Percentiles rank a stretch among this genome's conserved stretches.
Conservation (phyloP, 2,797 vertebrate genomes). For the Eulemur albifrons region DNA sequence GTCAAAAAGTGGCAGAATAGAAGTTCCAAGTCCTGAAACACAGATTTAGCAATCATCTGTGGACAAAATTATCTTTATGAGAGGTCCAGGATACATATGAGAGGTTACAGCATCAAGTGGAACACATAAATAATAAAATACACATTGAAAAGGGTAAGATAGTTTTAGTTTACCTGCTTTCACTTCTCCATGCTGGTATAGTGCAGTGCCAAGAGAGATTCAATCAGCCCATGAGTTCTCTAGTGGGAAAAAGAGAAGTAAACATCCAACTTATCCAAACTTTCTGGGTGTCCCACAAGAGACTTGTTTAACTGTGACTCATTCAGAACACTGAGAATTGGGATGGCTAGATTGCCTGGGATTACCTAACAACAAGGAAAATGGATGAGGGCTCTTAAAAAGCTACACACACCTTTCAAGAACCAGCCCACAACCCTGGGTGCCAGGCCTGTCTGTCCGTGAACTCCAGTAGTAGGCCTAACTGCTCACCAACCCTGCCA, state of each 20-base stretch:
- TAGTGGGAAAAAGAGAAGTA: not conserved
- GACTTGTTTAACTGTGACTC: not conserved
- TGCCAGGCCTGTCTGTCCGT: not conserved
- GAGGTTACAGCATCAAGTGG: not conserved
- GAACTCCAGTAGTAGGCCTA: not conserved
- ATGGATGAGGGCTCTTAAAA: not conserved
- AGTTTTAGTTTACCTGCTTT: not conserved
- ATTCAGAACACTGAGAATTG: not conserved
- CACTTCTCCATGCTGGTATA: not conserved
- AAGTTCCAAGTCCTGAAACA: not conserved
- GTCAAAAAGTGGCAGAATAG: not conserved
- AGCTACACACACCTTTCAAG: not conserved
- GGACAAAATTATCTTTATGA: not conserved
- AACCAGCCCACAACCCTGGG: not conserved
- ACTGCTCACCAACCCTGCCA: too few species aligned
- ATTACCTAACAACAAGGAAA: too few species aligned
- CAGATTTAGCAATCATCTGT: too few species aligned
- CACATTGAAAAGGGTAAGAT: not conserved
- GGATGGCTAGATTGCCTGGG: not conserved
- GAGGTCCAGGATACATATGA: not conserved
- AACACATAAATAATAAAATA: not conserved
- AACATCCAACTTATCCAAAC: not conserved
- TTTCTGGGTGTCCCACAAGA: not conserved
- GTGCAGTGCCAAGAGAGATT: not conserved
- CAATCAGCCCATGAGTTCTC: not conserved